phyloP scores from a whole-genome alignment of 2,113 vertebrate species.

The Python bivittatus region DNA sequence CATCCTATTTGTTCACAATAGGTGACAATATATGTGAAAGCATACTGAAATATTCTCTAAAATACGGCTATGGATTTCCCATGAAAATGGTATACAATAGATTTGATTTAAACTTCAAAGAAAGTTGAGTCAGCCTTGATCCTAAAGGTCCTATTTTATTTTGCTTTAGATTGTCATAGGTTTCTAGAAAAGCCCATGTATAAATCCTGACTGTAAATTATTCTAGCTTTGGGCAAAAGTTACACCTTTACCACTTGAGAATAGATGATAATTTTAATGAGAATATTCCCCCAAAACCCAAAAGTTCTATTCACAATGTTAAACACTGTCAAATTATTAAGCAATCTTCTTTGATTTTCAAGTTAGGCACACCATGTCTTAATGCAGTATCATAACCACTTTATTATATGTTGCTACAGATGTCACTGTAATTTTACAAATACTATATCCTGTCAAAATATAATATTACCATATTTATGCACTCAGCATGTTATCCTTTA shows the following conservation, averaged over 20 bases:
- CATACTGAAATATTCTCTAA: background rate
- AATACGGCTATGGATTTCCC: background rate
- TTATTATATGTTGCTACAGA: background rate
- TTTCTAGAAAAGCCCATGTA: background rate
- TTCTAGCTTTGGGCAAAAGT: background rate
- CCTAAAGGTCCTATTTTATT: background rate
- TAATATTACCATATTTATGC: background rate
- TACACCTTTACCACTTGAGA: background rate
- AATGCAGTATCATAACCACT: background rate
- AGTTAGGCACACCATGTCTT: background rate
- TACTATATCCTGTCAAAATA: constrained; percentile 2
- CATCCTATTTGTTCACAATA: background rate
- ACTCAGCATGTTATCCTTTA: constrained; percentile 18
- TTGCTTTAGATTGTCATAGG: background rate
- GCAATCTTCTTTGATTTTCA: constrained; percentile 35
- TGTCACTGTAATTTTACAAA: background rate
- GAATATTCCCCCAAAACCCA: background rate
- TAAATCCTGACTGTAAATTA: background rate
- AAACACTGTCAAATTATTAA: background rate
- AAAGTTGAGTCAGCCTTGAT: background rate
- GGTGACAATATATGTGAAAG: background rate
- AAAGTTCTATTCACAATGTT: background rate
- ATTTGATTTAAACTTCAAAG: background rate
- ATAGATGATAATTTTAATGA: background rate
- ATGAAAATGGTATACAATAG: background rate